Conservation (phyloP, 2,797 vertebrate species). For the Australoheros facetus region DNA sequence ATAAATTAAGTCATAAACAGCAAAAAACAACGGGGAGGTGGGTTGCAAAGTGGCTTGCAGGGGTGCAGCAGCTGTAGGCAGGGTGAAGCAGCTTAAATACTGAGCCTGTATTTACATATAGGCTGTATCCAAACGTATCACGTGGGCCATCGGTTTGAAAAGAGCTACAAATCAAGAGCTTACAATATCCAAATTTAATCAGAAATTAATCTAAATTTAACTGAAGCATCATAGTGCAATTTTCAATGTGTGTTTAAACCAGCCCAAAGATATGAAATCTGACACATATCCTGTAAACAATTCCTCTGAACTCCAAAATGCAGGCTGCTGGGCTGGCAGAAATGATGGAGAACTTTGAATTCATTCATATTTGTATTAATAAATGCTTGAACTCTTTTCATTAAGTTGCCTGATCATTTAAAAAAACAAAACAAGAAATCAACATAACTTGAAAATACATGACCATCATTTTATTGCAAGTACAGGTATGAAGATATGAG, state of each 20-base stretch:
- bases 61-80: too few species aligned
- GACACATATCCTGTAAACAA: background rate
- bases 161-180: background rate
- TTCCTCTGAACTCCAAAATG: background rate
- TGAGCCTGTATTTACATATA: too few species aligned
- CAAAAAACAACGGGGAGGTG: too few species aligned
- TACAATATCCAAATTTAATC: background rate
- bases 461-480: background rate
- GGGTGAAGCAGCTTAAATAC: too few species aligned
- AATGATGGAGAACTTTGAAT: too few species aligned
- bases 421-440: too few species aligned
- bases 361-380: background rate
- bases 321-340: background rate
- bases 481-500: background rate
- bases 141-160: background rate
- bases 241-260: background rate
- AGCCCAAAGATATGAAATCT: accelerated
- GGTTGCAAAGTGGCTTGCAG: background rate
- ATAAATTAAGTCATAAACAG: too few species aligned
- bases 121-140: background rate
- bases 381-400: too few species aligned
- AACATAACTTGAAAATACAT: background rate
- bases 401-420: too few species aligned
- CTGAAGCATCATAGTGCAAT: too few species aligned
- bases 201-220: background rate